These are phyloP conservation scores for Melinopterus prodromus DNA, from an alignment of 2,888 invertebrate species.

Conservation along the genomic window DNA sequence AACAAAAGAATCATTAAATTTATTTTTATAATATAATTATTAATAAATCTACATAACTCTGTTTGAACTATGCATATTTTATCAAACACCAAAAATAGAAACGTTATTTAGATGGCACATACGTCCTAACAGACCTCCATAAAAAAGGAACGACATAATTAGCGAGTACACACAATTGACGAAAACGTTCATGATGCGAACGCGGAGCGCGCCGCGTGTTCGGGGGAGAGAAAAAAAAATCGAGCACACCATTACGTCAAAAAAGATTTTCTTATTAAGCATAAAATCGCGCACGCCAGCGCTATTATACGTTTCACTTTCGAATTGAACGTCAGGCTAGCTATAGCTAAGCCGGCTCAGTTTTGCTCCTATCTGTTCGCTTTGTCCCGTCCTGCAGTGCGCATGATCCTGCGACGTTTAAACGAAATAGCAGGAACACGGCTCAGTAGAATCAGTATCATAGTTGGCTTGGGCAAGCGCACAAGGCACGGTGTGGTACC, in stretches of 20 bases:
- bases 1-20: no score
- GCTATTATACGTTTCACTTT: constrained; percentile 56
- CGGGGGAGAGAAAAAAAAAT: neutral
- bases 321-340: constrained; percentile 58
- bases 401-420: constrained; percentile 54
- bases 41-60: no score
- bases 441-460: constrained; percentile 56
- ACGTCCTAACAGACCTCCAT: no score
- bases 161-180: neutral
- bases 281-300: constrained; percentile 52
- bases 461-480: constrained; percentile 61
- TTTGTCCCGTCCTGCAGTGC: constrained; percentile 43
- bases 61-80: no score
- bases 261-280: constrained; percentile 54
- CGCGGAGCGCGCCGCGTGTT: neutral
- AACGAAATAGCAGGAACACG: constrained; percentile 57
- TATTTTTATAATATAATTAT: no score
- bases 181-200: neutral
- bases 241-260: constrained; percentile 52
- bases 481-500: constrained; percentile 58
- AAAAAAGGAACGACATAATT: neutral
- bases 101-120: no score
- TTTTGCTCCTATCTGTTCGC: constrained; percentile 7
- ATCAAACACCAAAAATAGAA: no score
- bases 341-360: constrained; percentile 10